Percentiles rank a stretch among this genome's conserved stretches.
These are phyloP conservation scores for Sula dactylatra DNA, from an alignment of 2,113 vertebrate genomes.

Conservation along the genomic window DNA sequence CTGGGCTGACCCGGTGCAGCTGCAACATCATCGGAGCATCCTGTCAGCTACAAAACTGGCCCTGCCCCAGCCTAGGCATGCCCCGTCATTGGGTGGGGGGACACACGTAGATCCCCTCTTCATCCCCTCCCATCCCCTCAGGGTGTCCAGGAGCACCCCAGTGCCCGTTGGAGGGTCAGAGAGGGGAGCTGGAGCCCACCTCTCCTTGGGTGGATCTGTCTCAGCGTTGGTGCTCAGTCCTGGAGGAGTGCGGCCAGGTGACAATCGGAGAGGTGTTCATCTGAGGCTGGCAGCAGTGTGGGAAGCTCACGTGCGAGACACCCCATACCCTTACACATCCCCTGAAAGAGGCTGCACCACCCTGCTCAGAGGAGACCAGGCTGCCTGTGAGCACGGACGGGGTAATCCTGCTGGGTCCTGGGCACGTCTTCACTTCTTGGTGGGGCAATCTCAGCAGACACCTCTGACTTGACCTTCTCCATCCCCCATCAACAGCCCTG, in stretches of 20 bases:
- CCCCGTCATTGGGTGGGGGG: neutral
- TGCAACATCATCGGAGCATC: neutral
- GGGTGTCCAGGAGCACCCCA: neutral
- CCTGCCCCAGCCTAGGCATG: neutral
- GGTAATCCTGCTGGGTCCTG: neutral
- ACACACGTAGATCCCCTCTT: neutral
- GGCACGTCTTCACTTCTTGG: neutral
- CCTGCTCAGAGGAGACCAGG: neutral
- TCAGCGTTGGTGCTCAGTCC: accelerated
- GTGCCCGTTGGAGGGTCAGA: neutral
- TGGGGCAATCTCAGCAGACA: neutral
- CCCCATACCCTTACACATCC: accelerated
- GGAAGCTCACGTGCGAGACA: neutral
- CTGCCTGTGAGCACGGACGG: neutral
- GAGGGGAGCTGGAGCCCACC: neutral
- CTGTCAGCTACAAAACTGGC: neutral
- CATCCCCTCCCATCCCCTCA: neutral
- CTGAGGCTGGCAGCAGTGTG: neutral
- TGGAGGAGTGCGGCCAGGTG: neutral
- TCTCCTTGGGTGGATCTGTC: neutral
- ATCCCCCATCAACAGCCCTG: neutral
- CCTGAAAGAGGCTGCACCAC: neutral
- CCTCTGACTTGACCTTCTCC: neutral
- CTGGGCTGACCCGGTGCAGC: neutral
- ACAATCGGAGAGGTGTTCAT: accelerated